These are phyloP conservation scores for Orestias chungarensis DNA, from an alignment of 2,797 vertebrate species.

Conservation along the genomic window DNA sequence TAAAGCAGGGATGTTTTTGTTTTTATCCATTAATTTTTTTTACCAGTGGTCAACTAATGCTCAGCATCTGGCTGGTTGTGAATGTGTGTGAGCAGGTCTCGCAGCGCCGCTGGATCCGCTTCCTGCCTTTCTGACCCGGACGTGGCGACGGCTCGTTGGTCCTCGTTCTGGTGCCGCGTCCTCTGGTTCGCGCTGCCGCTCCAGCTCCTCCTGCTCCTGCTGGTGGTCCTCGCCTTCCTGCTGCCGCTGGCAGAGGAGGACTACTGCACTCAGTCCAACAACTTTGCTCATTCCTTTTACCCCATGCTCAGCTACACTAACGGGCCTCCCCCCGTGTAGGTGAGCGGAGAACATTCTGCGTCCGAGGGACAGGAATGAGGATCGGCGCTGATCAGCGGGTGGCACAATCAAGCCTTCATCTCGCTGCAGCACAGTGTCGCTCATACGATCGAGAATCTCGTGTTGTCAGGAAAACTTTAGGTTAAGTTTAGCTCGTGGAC, in stretches of 20 bases:
- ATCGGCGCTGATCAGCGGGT: conserved; percentile 10
- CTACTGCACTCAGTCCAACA: conserved; percentile 92
- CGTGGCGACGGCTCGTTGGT: conserved; percentile 4
- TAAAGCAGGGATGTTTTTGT: conserved; percentile 9
- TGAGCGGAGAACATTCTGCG: background rate
- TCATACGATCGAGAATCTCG: conserved; percentile 47
- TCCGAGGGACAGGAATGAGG: conserved; percentile 16
- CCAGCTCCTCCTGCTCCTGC: conserved; percentile 89
- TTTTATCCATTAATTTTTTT: no score
- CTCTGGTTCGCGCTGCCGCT: conserved; percentile 90
- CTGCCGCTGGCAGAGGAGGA: conserved; percentile 90
- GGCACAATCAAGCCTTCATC: conserved; percentile 49
- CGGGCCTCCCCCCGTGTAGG: conserved; percentile 92
- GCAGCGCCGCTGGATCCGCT: conserved; percentile 91
- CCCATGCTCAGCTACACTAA: conserved; percentile 95
- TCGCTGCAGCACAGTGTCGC: conserved; percentile 59
- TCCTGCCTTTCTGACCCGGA: conserved; percentile 93
- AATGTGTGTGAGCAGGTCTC: conserved; percentile 73
- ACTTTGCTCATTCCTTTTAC: conserved; percentile 93
- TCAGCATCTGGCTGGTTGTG: conserved; percentile 41
- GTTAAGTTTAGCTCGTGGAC: conserved; percentile 47
- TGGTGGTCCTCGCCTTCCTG: conserved; percentile 87
- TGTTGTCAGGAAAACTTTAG: conserved; percentile 50
- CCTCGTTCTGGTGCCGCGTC: conserved; percentile 84
- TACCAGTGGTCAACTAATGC: conserved; percentile 23